Evolutionary conservation across 1,140 invertebrate species (phyloP).

Genomic region (Drosophila willistoni): DNA sequence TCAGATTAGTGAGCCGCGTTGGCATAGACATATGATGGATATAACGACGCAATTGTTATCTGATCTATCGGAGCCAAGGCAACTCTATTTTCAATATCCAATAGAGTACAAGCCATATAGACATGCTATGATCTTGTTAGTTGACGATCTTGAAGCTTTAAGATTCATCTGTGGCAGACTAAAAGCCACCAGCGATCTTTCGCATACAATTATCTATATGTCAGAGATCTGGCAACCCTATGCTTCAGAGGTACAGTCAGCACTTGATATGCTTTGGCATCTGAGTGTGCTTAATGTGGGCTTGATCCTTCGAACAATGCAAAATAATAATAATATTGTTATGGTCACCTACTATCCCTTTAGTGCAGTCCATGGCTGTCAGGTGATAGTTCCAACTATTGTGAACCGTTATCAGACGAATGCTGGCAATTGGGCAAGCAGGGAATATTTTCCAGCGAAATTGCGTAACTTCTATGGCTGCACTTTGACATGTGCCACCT

Average conservation of each 20-base stretch:
- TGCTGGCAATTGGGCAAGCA: slow-evolving; percentile 10
- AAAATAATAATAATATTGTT: background rate
- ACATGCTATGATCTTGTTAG: slow-evolving; percentile 56
- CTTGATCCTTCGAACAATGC: slow-evolving; percentile 20
- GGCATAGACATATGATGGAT: slow-evolving; percentile 25
- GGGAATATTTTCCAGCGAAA: slow-evolving; percentile 54
- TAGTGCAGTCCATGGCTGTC: slow-evolving; percentile 34
- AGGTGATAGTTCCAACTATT: slow-evolving; percentile 35
- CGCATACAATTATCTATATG: slow-evolving; percentile 65
- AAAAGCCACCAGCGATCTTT: slow-evolving; percentile 56
- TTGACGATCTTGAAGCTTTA: slow-evolving; percentile 48
- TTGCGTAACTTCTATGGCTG: slow-evolving; percentile 68
- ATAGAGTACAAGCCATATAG: slow-evolving; percentile 54
- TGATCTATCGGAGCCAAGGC: background rate
- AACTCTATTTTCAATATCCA: slow-evolving; percentile 25
- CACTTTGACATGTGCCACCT: slow-evolving; percentile 68
- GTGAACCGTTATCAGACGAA: slow-evolving; percentile 46
- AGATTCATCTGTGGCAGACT: slow-evolving; percentile 28
- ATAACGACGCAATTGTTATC: slow-evolving; percentile 33
- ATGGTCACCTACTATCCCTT: slow-evolving; percentile 64
- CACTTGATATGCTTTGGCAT: slow-evolving; percentile 53
- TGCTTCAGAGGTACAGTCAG: slow-evolving; percentile 26
- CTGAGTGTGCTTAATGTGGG: slow-evolving; percentile 61
- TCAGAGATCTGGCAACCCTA: slow-evolving; percentile 22
- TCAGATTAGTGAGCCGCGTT: slow-evolving; percentile 19